Percentiles rank a stretch among this genome's conserved stretches.
Conservation (phyloP, 2,113 vertebrate genomes). For the Plotosus lineatus region DNA sequence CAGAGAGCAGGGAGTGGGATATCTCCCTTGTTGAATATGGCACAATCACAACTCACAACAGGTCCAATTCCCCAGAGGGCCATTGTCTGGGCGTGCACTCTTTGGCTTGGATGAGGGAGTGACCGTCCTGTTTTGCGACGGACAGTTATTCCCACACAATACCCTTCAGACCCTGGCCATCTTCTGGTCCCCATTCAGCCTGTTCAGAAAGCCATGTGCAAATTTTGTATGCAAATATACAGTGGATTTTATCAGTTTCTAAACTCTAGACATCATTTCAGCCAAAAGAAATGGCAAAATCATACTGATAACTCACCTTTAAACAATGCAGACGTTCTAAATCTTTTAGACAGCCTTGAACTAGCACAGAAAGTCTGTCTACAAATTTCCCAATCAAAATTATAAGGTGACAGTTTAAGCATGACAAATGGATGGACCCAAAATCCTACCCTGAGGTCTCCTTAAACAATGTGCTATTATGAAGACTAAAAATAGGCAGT, state of each 20-base stretch:
- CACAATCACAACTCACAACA: slow-evolving; percentile 37
- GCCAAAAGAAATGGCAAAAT: background rate
- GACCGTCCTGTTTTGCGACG: slow-evolving; percentile 48
- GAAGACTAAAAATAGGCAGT: slow-evolving; percentile 65
- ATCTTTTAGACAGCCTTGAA: background rate
- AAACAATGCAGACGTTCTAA: background rate
- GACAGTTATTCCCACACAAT: slow-evolving; percentile 46
- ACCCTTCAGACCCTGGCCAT: background rate
- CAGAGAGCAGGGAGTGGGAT: slow-evolving; percentile 49
- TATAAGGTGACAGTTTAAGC: slow-evolving; percentile 7
- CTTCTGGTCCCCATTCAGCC: background rate
- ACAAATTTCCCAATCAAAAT: background rate
- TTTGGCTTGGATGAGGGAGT: slow-evolving; percentile 41
- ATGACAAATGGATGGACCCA: slow-evolving; percentile 15
- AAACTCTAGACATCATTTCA: background rate
- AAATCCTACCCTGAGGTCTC: slow-evolving; percentile 20
- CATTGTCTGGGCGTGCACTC: slow-evolving; percentile 55
- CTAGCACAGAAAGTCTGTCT: slow-evolving; percentile 20
- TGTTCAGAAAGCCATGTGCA: background rate
- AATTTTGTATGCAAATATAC: background rate
- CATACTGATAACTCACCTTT: background rate
- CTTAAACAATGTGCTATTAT: slow-evolving; percentile 71
- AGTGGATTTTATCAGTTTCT: no score
- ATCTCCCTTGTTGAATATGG: slow-evolving; percentile 51
- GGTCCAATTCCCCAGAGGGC: slow-evolving; percentile 34